A percentile compares a stretch with the other conserved stretches of the same genome.
Conservation (phyloP, 1,140 invertebrate genomes). For the Druon quercuslanigerum region DNA sequence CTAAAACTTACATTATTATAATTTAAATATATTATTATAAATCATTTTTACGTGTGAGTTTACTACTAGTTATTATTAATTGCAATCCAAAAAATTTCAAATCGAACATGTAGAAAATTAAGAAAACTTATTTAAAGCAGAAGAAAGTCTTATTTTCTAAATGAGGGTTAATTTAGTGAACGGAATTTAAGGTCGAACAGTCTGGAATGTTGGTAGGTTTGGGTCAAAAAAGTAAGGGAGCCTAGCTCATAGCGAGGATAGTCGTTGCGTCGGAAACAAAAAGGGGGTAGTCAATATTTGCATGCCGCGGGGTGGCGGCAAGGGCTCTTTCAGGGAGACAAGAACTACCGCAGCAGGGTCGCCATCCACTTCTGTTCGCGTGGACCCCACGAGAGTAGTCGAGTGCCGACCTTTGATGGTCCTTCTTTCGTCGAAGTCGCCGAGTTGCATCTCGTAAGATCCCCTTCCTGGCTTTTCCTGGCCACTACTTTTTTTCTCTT, state of each 20-base stretch:
- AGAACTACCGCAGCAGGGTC: slow-evolving; percentile 55
- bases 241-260: slow-evolving; percentile 37
- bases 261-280: slow-evolving; percentile 43
- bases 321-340: slow-evolving; percentile 66
- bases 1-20: too few species aligned
- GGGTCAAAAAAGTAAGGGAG: neutral
- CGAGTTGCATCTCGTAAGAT: slow-evolving; percentile 60
- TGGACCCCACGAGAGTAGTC: slow-evolving; percentile 57
- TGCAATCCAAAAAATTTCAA: too few species aligned
- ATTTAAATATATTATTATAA: too few species aligned
- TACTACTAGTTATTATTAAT: too few species aligned
- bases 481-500: slow-evolving; percentile 33
- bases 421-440: slow-evolving; percentile 61
- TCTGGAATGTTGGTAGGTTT: neutral
- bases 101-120: too few species aligned
- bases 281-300: slow-evolving; percentile 73
- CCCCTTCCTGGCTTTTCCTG: slow-evolving; percentile 34
- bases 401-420: slow-evolving; percentile 63
- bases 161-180: too few species aligned
- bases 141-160: too few species aligned
- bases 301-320: slow-evolving; percentile 65
- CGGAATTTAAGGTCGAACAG: neutral
- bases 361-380: slow-evolving; percentile 51
- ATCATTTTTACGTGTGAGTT: too few species aligned
- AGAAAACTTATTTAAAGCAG: too few species aligned